phyloP scores from a whole-genome alignment of 1,140 invertebrate species.

The Cherax quadricarinatus region DNA sequence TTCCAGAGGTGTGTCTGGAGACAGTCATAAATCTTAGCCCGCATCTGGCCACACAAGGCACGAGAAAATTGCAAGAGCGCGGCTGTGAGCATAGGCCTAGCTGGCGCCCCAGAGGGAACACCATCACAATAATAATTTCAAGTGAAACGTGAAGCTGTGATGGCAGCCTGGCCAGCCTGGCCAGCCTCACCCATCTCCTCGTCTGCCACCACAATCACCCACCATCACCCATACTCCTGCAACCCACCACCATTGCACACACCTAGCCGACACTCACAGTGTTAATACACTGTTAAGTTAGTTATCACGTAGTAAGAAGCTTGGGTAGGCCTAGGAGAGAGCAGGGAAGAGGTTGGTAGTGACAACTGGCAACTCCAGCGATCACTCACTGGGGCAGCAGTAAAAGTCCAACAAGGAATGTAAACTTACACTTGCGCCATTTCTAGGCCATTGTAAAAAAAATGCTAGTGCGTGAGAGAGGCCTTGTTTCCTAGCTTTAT shows the following conservation, averaged over 20 bases:
- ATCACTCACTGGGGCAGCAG: constrained; percentile 61
- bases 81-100: constrained; percentile 46
- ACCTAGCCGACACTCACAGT: too few species aligned
- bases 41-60: constrained; percentile 21
- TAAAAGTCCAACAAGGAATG: constrained; percentile 65
- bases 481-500: constrained; percentile 63
- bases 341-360: background rate
- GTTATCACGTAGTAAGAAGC: background rate
- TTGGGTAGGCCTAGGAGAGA: background rate
- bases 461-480: constrained; percentile 61
- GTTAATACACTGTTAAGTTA: background rate
- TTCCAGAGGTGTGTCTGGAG: too few species aligned
- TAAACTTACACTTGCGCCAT: constrained; percentile 68
- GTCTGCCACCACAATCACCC: constrained; percentile 12
- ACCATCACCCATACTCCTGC: background rate
- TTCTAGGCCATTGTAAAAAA: constrained; percentile 67
- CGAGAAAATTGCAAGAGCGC: constrained; percentile 36
- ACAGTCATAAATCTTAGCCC: background rate
- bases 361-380: constrained; percentile 41
- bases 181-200: background rate
- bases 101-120: constrained; percentile 33
- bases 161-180: constrained; percentile 11
- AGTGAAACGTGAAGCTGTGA: constrained; percentile 52
- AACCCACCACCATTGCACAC: too few species aligned
- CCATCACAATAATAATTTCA: constrained; percentile 69